phyloP scores from a whole-genome alignment of 2,888 invertebrate species.

The Paralinhomoeus sp. region DNA sequence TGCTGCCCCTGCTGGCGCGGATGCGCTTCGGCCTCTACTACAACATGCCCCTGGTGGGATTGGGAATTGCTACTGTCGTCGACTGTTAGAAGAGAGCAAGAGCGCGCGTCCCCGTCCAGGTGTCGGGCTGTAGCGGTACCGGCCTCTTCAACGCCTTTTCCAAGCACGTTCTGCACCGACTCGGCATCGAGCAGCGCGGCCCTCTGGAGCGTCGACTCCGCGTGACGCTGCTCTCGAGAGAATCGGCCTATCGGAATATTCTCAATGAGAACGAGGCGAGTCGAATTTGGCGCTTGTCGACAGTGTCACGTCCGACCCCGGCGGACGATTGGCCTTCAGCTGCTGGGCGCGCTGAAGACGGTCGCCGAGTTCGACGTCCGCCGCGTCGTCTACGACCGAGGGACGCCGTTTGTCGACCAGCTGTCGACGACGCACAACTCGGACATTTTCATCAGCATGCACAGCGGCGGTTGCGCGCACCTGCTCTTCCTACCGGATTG shows the following conservation, averaged over 20 bases:
- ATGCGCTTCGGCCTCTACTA: too few species aligned
- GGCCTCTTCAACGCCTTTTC: slow-evolving; percentile 79
- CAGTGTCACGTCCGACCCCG: too few species aligned
- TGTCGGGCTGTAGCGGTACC: slow-evolving; percentile 72
- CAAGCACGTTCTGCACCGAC: slow-evolving; percentile 58
- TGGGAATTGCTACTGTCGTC: too few species aligned
- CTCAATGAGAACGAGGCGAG: slow-evolving; percentile 61
- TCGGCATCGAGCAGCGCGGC: slow-evolving; percentile 29
- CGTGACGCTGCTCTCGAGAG: slow-evolving; percentile 61
- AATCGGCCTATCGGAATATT: slow-evolving; percentile 60
- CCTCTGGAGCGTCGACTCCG: slow-evolving; percentile 36
- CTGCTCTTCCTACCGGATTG: slow-evolving; percentile 82
- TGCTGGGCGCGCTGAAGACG: slow-evolving; percentile 21
- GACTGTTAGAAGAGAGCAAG: too few species aligned
- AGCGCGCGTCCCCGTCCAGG: slow-evolving; percentile 33
- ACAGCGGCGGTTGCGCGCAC: slow-evolving; percentile 89
- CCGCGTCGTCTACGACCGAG: slow-evolving; percentile 25
- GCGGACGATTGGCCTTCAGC: too few species aligned
- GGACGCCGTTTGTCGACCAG: slow-evolving; percentile 29
- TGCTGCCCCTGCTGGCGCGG: too few species aligned
- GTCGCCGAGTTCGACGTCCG: slow-evolving; percentile 26
- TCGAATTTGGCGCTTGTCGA: too few species aligned
- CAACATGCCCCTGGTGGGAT: too few species aligned
- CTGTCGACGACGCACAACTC: slow-evolving; percentile 58
- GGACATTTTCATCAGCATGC: slow-evolving; percentile 86